Evolutionary conservation across 2,888 invertebrate species (phyloP).

Genomic region (Drosophila koepferae): DNA sequence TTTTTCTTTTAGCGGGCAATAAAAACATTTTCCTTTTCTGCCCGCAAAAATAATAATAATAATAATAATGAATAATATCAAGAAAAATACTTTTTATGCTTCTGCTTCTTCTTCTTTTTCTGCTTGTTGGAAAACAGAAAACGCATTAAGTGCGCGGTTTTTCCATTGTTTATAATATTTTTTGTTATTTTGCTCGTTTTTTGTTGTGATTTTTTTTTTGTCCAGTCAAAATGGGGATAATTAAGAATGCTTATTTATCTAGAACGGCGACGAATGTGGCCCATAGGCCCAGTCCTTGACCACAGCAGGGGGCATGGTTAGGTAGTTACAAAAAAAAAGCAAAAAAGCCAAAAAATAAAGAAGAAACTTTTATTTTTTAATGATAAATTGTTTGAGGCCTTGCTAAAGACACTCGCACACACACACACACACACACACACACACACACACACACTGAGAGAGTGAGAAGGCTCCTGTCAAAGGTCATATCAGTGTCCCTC

Average conservation of each 20-base stretch:
- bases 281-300: slow-evolving; percentile 59
- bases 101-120: slow-evolving; percentile 19
- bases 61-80: slow-evolving; percentile 78
- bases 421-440: too few relatives aligned
- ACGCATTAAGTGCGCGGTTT: slow-evolving; percentile 83
- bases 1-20: slow-evolving; percentile 75
- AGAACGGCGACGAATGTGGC: slow-evolving; percentile 83
- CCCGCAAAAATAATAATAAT: slow-evolving; percentile 30
- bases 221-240: slow-evolving; percentile 78
- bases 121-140: slow-evolving; percentile 67
- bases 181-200: slow-evolving; percentile 7
- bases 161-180: slow-evolving; percentile 78
- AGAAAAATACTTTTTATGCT: slow-evolving; percentile 71
- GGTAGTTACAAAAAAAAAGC: slow-evolving; percentile 17
- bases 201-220: slow-evolving; percentile 8
- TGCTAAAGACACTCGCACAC: slow-evolving; percentile 14
- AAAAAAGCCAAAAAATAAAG: slow-evolving; percentile 48
- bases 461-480: slow-evolving; percentile 61
- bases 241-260: slow-evolving; percentile 84
- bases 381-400: slow-evolving; percentile 69
- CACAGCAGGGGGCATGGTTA: slow-evolving; percentile 56
- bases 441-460: background rate
- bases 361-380: slow-evolving; percentile 71
- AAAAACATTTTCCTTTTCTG: slow-evolving; percentile 74
- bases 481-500: slow-evolving; percentile 51